phyloP scores from a whole-genome alignment of 2,888 invertebrate genomes.

The Tetheella fluctuosa region DNA sequence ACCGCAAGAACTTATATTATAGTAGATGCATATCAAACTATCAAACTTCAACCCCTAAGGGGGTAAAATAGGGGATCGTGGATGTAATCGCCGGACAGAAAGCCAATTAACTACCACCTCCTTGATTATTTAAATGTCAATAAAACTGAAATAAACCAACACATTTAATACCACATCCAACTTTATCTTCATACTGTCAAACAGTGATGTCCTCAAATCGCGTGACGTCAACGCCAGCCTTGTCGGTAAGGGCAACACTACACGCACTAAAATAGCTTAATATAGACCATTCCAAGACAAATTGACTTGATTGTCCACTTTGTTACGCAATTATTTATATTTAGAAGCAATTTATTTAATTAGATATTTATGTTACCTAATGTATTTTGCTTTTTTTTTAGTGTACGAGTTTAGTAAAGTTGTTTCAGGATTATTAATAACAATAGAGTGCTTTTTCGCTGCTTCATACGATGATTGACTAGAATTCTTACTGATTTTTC shows the following conservation, averaged over 20 bases:
- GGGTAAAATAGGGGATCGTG: too few species aligned
- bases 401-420: neutral
- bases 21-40: too few species aligned
- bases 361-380: neutral
- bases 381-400: neutral
- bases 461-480: too few species aligned
- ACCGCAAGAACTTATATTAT: too few species aligned
- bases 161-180: constrained; percentile 41
- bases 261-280: constrained; percentile 60
- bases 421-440: neutral
- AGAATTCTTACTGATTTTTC: too few species aligned
- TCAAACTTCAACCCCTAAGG: too few species aligned
- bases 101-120: too few species aligned
- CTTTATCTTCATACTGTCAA: constrained; percentile 16
- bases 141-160: too few species aligned
- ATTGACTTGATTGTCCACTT: constrained; percentile 43
- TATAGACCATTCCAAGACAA: constrained; percentile 57
- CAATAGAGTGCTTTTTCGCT: too few species aligned
- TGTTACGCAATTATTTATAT: constrained; percentile 26
- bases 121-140: too few species aligned
- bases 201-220: constrained; percentile 33
- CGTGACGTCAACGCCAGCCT: constrained; percentile 60
- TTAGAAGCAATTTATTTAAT: constrained; percentile 3
- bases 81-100: too few species aligned
- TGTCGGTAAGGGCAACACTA: constrained; percentile 50